A percentile compares a stretch with the other conserved stretches of the same genome.
These are phyloP conservation scores for Larimichthys polyactis DNA, from an alignment of 2,113 vertebrate species.

Conservation along the genomic window DNA sequence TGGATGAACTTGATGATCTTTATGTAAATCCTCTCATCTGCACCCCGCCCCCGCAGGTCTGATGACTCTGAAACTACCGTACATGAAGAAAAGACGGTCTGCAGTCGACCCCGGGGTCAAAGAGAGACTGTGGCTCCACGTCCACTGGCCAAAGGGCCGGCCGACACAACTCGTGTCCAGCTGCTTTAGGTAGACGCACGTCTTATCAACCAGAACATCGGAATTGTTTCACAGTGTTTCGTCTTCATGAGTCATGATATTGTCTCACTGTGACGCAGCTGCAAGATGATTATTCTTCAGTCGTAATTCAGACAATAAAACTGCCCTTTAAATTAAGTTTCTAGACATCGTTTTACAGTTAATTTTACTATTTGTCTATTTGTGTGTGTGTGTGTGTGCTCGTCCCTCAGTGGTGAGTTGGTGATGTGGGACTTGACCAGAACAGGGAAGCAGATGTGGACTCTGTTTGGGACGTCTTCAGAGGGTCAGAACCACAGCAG, in stretches of 20 bases:
- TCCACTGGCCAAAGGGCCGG: constrained; percentile 89
- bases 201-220: background rate
- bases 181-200: constrained; percentile 87
- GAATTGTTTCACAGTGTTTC: no score
- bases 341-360: background rate
- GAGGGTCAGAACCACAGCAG: constrained; percentile 95
- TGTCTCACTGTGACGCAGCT: no score
- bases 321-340: no score
- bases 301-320: no score
- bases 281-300: no score
- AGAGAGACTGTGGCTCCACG: constrained; percentile 95
- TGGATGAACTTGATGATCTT: background rate
- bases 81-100: constrained; percentile 90
- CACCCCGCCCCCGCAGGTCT: constrained; percentile 78
- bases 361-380: background rate
- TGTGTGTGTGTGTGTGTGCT: constrained; percentile 19
- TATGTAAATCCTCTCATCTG: background rate
- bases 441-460: constrained; percentile 90
- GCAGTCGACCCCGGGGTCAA: constrained; percentile 88
- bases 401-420: constrained; percentile 89
- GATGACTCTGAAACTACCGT: constrained; percentile 92
- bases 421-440: constrained; percentile 91
- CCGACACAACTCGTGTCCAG: constrained; percentile 90
- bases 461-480: constrained; percentile 85
- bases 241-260: no score